Evolutionary conservation across 2,888 invertebrate genomes (phyloP), one percentile per base, ranked within the genome.

Genomic region (Zeuzera pyrina): DNA sequence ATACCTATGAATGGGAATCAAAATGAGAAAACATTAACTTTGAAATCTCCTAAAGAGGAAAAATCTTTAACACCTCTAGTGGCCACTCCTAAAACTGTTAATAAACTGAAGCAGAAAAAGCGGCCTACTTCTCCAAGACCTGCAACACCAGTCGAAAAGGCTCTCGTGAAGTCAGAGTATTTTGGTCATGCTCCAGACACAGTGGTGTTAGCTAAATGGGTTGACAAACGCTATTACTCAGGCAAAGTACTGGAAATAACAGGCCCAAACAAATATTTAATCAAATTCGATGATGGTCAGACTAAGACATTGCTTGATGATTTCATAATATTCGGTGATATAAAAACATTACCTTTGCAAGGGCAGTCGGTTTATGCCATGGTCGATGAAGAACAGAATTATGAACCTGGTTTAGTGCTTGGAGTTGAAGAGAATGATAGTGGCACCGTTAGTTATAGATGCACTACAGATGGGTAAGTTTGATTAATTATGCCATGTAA

Each of bases 151-250:
- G 78, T 81, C 0, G 81, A 79, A 31, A 81, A 77, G 15, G 39
- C 52, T 5, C 33, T 52, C 0, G 36, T 69, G 0, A 81, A 81
- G 35, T 39, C 49, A 0, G 83, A 83, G 39, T 79, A 74, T 26
- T 64, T 72, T 3, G 79, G 78, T 0, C 68, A 54, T 35, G 52
- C 73, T 0, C 73, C 76, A 0, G 83, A 81, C 3, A 84, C 84
- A 0, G 71, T 74, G 0, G 89, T 89, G 0, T 74, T 89, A 43
- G 90, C 89, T 1, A 88, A 87, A 57, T 90, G 90, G 89, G 85
- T 87, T 0, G 89, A 90, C 51, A 88, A 86, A 47, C 85, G 87
- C 38, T 89, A 88, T 44, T 90, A 90, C 45, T 88, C 89, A 0
- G 90, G 89, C 0, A 85, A 68, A 53, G 86, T 89, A 0, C 58